phyloP scores from a whole-genome alignment of 2,888 invertebrate genomes.

The Cecidostiba fungosa region DNA sequence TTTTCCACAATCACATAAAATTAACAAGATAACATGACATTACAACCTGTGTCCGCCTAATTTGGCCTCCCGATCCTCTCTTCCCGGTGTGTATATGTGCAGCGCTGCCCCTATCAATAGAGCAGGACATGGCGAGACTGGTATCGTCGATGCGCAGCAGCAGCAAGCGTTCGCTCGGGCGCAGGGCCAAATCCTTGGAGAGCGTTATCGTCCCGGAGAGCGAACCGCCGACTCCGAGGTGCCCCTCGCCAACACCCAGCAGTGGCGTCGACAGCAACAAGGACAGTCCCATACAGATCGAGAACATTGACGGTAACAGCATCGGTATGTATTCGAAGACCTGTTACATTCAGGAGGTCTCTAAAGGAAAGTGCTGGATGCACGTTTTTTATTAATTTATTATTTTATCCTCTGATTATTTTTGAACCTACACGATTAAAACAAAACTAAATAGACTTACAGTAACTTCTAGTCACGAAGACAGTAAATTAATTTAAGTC shows the following conservation, averaged over 20 bases:
- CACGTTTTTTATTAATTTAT: background rate
- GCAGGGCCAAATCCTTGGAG: slow-evolving; percentile 78
- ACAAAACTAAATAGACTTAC: too few species aligned
- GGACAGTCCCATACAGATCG: slow-evolving; percentile 92
- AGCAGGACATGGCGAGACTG: slow-evolving; percentile 78
- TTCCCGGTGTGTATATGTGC: slow-evolving; percentile 67
- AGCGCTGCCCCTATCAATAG: slow-evolving; percentile 79
- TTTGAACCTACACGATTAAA: background rate
- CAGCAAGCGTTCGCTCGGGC: slow-evolving; percentile 72
- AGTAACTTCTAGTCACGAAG: too few species aligned
- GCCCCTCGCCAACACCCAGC: slow-evolving; percentile 94
- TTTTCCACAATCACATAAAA: background rate
- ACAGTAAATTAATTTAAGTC: background rate
- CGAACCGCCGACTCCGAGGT: slow-evolving; percentile 84
- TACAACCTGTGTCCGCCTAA: background rate
- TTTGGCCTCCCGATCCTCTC: slow-evolving; percentile 41
- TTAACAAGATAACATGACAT: background rate
- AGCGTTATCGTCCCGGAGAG: slow-evolving; percentile 79
- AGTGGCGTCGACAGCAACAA: slow-evolving; percentile 93
- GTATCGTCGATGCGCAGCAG: slow-evolving; percentile 64
- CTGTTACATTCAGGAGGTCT: background rate
- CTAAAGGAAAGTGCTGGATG: background rate
- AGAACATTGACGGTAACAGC: slow-evolving; percentile 85
- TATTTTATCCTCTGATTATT: background rate
- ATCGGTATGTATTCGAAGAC: slow-evolving; percentile 78